Conservation (phyloP, 2,888 invertebrate species). For the Autographa pulchrina region DNA sequence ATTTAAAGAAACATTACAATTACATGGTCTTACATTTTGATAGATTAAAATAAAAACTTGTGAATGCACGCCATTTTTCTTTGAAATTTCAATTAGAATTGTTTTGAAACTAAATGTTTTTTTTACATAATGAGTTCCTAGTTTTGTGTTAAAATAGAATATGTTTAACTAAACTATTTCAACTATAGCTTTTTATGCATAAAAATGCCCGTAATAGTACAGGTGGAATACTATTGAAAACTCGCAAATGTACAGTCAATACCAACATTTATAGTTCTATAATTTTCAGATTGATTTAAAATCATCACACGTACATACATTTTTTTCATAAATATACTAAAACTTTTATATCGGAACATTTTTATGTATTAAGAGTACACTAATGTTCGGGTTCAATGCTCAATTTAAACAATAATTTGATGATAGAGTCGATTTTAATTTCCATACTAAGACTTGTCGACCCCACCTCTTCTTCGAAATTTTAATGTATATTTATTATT, state of each 20-base stretch:
- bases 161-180: slow-evolving; percentile 34
- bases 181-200: slow-evolving; percentile 23
- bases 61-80: slow-evolving; percentile 50
- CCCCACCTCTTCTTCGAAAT: too few relatives aligned
- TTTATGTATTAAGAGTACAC: not conserved
- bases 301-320: too few relatives aligned
- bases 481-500: not conserved
- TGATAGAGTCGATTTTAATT: too few relatives aligned
- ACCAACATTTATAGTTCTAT: not conserved
- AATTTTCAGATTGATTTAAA: not conserved
- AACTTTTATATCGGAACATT: not conserved
- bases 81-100: slow-evolving; percentile 52
- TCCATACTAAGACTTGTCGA: too few relatives aligned
- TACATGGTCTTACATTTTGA: slow-evolving; percentile 54
- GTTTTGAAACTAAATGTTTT: slow-evolving; percentile 21
- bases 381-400: too few relatives aligned
- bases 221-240: slow-evolving; percentile 22
- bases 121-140: slow-evolving; percentile 25
- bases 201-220: slow-evolving; percentile 24
- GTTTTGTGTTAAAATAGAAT: slow-evolving; percentile 31
- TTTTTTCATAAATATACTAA: too few relatives aligned
- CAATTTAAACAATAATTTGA: too few relatives aligned
- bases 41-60: slow-evolving; percentile 58
- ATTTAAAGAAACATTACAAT: slow-evolving; percentile 52
- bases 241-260: slow-evolving; percentile 38